Evolutionary conservation across 37 sponge, comb jelly and placozoan genomes (phyloP), one percentile per base, ranked within the genome.

Genomic region (Oscarella lobularis): DNA sequence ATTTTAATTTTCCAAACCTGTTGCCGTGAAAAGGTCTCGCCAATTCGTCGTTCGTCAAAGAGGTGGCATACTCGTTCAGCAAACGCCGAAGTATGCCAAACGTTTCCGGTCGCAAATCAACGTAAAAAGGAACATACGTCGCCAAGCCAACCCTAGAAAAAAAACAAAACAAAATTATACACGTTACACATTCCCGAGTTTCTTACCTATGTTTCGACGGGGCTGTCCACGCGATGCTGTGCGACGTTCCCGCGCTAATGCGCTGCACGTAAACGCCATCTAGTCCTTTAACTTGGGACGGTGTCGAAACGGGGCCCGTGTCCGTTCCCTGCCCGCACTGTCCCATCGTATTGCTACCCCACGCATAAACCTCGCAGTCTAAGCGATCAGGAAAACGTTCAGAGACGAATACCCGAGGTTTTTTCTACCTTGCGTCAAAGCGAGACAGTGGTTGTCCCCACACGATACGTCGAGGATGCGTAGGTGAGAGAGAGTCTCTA

Each of bases 201-300:
- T n/a, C 83, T 34, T 54, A 89, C 87, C 88, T 86, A 66, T 88
- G 83, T 33, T 76, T 37, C 30, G 95, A 90, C 2, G 89, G 29
- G 0, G 90, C 95, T 72, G 95, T 94, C 95, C 95, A 94, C n/a
- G 85, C 86, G 1, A 94, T 37, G 36, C 86, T 83, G 78, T 94
- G 95, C 37, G 90, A 87, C 36, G 90, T 87, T 1, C 95, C 95
- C 34, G 90, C 88, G 31, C 84, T 74, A 2, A 94, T 85, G 74
- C 90, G 95, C 67, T 94, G 86, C 9, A 90, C 74, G 20, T 81
- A 81, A 4, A 80, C 74, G 1, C 81, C 81, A 40, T 90, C 87
- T 31, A 87, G 75, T 29, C 84, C 86, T 33, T 48, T 37, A 0
- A 94, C 86, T 67, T 83, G 89, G 54, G 78, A 41, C 3, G 95